Evolutionary conservation across 2,797 vertebrate genomes (phyloP).

Genomic region (Pangasius krempfi): DNA sequence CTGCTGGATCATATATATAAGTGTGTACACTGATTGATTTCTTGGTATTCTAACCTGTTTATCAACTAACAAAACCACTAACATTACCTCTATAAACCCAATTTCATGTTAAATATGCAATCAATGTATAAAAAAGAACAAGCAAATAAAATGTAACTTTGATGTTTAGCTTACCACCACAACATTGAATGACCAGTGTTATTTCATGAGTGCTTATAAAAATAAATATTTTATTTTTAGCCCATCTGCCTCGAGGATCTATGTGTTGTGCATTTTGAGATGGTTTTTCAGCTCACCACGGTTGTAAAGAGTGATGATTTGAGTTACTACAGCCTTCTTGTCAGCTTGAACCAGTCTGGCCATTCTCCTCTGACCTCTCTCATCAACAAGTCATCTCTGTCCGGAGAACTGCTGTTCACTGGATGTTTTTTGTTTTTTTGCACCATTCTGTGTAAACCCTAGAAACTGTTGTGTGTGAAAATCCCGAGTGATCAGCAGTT

Average conservation of each 20-base stretch:
- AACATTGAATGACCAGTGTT: neutral
- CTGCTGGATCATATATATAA: constrained; percentile 36
- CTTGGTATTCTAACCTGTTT: neutral
- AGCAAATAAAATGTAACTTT: neutral
- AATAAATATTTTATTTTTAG: neutral
- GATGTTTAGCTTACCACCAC: neutral
- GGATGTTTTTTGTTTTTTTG: neutral
- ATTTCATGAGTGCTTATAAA: neutral
- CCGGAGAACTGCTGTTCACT: neutral
- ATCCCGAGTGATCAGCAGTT: neutral
- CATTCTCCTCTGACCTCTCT: too few relatives aligned
- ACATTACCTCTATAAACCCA: neutral
- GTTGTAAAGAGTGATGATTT: neutral
- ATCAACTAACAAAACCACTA: neutral
- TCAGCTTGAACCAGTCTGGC: neutral
- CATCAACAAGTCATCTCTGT: neutral
- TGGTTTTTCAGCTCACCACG: neutral
- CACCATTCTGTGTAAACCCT: too few relatives aligned
- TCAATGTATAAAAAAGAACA: neutral
- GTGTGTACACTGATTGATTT: neutral
- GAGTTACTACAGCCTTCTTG: too few relatives aligned
- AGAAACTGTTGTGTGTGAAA: too few relatives aligned
- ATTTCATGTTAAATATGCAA: neutral
- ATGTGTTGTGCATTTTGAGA: neutral
- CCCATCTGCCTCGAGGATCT: neutral